Conservation (phyloP, 2,888 invertebrate genomes). For the Netelia fuscicornis region DNA sequence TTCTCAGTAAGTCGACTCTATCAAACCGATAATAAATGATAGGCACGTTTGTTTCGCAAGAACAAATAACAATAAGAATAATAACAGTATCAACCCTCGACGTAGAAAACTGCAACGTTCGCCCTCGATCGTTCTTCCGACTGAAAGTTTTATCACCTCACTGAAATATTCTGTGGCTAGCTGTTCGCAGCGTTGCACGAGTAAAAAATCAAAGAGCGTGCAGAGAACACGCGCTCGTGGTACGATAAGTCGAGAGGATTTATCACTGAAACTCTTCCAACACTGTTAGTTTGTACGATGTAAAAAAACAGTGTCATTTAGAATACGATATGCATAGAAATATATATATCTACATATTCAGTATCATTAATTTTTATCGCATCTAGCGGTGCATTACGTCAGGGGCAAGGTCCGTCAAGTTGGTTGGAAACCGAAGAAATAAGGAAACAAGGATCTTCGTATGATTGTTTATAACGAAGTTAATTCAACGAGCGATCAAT, state of each 20-base stretch:
- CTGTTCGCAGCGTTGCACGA: slow-evolving; percentile 6
- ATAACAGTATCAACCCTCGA: neutral
- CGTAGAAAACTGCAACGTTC: neutral
- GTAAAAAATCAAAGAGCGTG: neutral
- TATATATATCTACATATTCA: neutral
- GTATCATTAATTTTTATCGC: neutral
- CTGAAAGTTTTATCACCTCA: slow-evolving; percentile 26
- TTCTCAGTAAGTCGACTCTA: too few species aligned
- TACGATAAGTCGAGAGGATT: neutral
- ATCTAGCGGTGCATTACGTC: neutral
- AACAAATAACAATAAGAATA: neutral
- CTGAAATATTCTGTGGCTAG: slow-evolving; percentile 6
- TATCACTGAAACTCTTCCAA: neutral
- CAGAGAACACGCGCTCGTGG: neutral
- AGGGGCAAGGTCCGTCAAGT: neutral
- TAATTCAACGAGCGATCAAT: neutral
- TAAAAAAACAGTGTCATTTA: neutral
- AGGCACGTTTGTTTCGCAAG: too few species aligned
- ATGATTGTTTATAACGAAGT: slow-evolving; percentile 21
- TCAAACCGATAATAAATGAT: too few species aligned
- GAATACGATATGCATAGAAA: neutral
- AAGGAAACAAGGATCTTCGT: neutral
- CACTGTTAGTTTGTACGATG: neutral
- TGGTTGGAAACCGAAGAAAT: neutral
- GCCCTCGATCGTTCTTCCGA: slow-evolving; percentile 28